Evolutionary conservation across 2,888 invertebrate species (phyloP).

Genomic region (Camponotus fellah): DNA sequence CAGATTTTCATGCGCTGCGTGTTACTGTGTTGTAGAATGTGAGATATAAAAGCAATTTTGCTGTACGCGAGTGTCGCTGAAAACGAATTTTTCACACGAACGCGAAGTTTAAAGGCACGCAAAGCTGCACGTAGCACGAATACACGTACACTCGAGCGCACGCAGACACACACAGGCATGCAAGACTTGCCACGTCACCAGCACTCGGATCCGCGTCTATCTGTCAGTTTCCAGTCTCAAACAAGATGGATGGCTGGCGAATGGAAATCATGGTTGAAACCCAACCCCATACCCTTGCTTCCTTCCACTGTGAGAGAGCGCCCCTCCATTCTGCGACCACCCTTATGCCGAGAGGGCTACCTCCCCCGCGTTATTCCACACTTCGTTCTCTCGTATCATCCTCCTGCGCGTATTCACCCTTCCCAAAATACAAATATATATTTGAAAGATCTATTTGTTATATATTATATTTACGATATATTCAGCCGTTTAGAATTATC

Average conservation of each 20-base stretch:
- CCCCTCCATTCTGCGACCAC: slow-evolving; percentile 71
- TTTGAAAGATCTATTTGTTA: slow-evolving; percentile 13
- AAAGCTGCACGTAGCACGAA: slow-evolving; percentile 54
- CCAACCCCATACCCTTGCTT: slow-evolving; percentile 77
- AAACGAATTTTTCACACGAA: slow-evolving; percentile 71
- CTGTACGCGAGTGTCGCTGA: slow-evolving; percentile 64
- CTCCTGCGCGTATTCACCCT: slow-evolving; percentile 69
- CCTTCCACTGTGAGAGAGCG: slow-evolving; percentile 62
- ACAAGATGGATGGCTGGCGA: slow-evolving; percentile 90
- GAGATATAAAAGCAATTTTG: slow-evolving; percentile 67
- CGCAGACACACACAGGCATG: slow-evolving; percentile 74
- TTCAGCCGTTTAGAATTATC: neutral
- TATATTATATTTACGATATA: slow-evolving; percentile 39
- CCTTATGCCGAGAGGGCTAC: slow-evolving; percentile 71
- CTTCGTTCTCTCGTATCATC: slow-evolving; percentile 76
- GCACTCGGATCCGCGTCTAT: slow-evolving; percentile 86
- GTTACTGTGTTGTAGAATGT: neutral
- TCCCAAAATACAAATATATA: slow-evolving; percentile 73
- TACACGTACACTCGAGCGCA: slow-evolving; percentile 62
- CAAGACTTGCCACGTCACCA: slow-evolving; percentile 86
- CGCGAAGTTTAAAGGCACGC: slow-evolving; percentile 53
- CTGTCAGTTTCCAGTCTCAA: slow-evolving; percentile 87
- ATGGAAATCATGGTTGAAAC: slow-evolving; percentile 88
- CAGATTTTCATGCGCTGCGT: slow-evolving; percentile 3
- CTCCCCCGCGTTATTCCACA: slow-evolving; percentile 75